A percentile compares a stretch with the other conserved stretches of the same genome.
Evolutionary conservation across 2,797 vertebrate genomes (phyloP).

Genomic region (Hephaestus fuliginosus): DNA sequence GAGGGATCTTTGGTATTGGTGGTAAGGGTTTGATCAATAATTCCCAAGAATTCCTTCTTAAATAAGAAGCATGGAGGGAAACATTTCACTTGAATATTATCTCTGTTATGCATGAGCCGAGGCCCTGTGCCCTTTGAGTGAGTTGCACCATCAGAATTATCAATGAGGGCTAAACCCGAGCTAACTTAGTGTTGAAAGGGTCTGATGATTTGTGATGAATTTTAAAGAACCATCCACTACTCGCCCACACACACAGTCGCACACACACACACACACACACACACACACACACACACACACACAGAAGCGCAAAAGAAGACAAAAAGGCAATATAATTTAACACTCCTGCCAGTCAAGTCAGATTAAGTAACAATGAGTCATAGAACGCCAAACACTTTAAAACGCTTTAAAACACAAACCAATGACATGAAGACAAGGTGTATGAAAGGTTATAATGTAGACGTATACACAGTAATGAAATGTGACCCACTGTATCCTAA

Average conservation of each 20-base stretch:
- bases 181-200: slow-evolving; percentile 54
- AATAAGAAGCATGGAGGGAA: slow-evolving; percentile 28
- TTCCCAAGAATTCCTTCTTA: slow-evolving; percentile 27
- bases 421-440: neutral
- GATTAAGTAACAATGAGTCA: slow-evolving; percentile 38
- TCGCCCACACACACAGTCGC: slow-evolving; percentile 17
- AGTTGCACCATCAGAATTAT: slow-evolving; percentile 61
- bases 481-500: neutral
- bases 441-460: slow-evolving; percentile 13
- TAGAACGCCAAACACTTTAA: neutral
- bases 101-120: slow-evolving; percentile 59
- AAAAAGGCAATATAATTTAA: slow-evolving; percentile 12
- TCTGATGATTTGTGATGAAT: slow-evolving; percentile 58
- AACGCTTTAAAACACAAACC: slow-evolving; percentile 5
- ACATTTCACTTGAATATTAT: slow-evolving; percentile 39
- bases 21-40: slow-evolving; percentile 14
- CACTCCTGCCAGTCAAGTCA: slow-evolving; percentile 22
- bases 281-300: slow-evolving; percentile 4
- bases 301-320: neutral
- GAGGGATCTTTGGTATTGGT: slow-evolving; percentile 1
- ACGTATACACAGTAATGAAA: neutral
- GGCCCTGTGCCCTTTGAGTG: slow-evolving; percentile 50
- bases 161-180: slow-evolving; percentile 63
- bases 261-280: slow-evolving; percentile 3
- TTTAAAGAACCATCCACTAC: slow-evolving; percentile 42